These are phyloP conservation scores for Sapajus apella DNA, from an alignment of 2,113 vertebrate genomes.

Conservation along the genomic window DNA sequence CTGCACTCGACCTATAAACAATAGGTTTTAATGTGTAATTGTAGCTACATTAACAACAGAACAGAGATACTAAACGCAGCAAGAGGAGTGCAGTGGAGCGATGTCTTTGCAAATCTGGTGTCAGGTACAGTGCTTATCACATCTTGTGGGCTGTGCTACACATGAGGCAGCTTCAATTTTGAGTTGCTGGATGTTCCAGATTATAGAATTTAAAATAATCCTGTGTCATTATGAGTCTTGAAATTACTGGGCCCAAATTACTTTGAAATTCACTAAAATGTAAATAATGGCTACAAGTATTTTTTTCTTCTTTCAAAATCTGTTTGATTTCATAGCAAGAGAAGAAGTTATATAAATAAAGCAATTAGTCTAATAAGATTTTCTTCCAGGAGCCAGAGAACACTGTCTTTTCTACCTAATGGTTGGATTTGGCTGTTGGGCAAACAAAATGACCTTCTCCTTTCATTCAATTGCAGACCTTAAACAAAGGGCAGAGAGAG, in stretches of 20 bases:
- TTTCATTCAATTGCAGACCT: conserved; percentile 71
- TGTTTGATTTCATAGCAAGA: conserved; percentile 77
- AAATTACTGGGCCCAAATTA: conserved; percentile 17
- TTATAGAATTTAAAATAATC: background rate
- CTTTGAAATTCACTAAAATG: conserved; percentile 62
- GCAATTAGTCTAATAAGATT: conserved; percentile 82
- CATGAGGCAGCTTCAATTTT: background rate
- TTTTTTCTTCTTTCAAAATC: conserved; percentile 74
- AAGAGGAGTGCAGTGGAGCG: rapidly evolving
- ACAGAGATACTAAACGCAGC: background rate
- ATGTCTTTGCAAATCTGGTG: background rate
- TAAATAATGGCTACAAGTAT: background rate
- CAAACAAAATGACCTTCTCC: conserved; percentile 74
- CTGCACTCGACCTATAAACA: rapidly evolving
- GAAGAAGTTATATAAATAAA: conserved; percentile 80
- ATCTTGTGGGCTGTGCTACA: background rate
- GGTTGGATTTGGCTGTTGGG: conserved; percentile 63
- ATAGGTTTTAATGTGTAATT: background rate
- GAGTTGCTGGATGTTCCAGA: background rate
- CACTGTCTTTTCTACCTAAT: conserved; percentile 68
- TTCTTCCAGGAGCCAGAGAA: conserved; percentile 76
- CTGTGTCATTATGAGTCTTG: background rate
- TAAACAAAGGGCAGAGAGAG: conserved; percentile 71
- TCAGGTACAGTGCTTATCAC: background rate
- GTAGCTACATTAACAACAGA: too few species aligned